Conservation (phyloP, 2,113 vertebrate genomes). For the Spheniscus mendiculus region DNA sequence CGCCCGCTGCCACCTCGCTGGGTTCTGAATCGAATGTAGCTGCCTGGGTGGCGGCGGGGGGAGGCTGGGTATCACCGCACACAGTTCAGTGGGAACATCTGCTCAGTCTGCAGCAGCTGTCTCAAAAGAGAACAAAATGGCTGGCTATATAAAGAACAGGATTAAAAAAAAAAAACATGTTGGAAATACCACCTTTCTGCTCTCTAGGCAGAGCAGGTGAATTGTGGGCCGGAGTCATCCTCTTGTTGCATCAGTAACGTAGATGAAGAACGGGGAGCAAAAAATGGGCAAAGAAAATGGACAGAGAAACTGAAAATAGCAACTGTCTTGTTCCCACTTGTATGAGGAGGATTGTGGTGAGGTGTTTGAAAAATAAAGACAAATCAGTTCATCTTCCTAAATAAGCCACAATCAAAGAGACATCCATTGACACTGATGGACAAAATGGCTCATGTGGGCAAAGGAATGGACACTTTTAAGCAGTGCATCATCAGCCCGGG, state of each 20-base stretch:
- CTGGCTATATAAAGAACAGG: conserved; percentile 23
- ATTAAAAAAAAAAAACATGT: neutral
- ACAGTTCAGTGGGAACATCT: conserved; percentile 34
- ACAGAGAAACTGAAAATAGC: neutral
- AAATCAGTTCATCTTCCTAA: neutral
- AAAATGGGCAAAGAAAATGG: neutral
- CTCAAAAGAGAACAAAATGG: conserved; percentile 25
- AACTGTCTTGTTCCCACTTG: neutral
- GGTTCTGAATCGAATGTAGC: neutral
- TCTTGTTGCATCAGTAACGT: neutral
- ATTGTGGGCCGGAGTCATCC: neutral
- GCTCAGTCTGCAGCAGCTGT: conserved; percentile 26
- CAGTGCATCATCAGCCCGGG: neutral
- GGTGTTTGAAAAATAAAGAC: neutral
- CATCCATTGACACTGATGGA: neutral
- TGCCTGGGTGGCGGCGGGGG: accelerated
- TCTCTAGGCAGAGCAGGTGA: conserved; percentile 28
- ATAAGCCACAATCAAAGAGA: neutral
- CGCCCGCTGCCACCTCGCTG: accelerated
- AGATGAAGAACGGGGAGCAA: neutral
- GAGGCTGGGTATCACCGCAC: neutral
- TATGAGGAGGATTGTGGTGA: neutral
- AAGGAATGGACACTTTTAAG: neutral
- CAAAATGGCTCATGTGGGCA: neutral
- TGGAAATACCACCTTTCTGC: conserved; percentile 27